Conservation (phyloP, 2,888 invertebrate species). For the Aporophyla lueneburgensis region DNA sequence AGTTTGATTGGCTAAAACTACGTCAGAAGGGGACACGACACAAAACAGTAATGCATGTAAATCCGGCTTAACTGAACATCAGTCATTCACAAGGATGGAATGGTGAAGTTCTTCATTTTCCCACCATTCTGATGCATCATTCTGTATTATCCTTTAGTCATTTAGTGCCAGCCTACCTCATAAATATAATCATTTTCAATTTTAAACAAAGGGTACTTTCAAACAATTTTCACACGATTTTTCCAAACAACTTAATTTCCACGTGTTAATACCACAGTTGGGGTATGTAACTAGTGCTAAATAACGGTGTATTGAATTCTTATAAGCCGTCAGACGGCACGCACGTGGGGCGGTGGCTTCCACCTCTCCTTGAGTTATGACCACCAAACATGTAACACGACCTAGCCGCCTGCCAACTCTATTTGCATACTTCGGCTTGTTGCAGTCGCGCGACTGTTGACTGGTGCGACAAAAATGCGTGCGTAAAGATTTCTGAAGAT, state of each 20-base stretch:
- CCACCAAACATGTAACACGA: slow-evolving; percentile 83
- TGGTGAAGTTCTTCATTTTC: neutral
- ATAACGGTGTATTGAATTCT: slow-evolving; percentile 81
- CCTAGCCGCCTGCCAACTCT: slow-evolving; percentile 74
- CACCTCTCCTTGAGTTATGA: slow-evolving; percentile 81
- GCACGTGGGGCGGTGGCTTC: slow-evolving; percentile 79
- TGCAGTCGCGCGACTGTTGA: slow-evolving; percentile 53
- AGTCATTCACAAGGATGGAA: neutral
- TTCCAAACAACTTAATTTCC: slow-evolving; percentile 66
- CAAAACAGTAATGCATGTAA: too few relatives aligned
- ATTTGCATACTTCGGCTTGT: slow-evolving; percentile 79
- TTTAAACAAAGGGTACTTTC: neutral
- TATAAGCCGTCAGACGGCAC: slow-evolving; percentile 81
- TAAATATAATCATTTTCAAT: neutral
- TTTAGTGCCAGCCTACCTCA: neutral
- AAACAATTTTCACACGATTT: slow-evolving; percentile 36
- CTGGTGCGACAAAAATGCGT: slow-evolving; percentile 30
- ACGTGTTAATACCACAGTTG: slow-evolving; percentile 57
- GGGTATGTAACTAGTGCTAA: slow-evolving; percentile 69
- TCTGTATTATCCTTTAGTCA: too few relatives aligned
- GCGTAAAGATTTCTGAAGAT: neutral
- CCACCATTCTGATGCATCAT: too few relatives aligned
- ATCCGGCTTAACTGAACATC: neutral
- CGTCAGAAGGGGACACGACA: neutral
- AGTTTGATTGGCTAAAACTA: neutral